Conservation (phyloP, 2,888 invertebrate genomes). For the Cerastoderma edule region DNA sequence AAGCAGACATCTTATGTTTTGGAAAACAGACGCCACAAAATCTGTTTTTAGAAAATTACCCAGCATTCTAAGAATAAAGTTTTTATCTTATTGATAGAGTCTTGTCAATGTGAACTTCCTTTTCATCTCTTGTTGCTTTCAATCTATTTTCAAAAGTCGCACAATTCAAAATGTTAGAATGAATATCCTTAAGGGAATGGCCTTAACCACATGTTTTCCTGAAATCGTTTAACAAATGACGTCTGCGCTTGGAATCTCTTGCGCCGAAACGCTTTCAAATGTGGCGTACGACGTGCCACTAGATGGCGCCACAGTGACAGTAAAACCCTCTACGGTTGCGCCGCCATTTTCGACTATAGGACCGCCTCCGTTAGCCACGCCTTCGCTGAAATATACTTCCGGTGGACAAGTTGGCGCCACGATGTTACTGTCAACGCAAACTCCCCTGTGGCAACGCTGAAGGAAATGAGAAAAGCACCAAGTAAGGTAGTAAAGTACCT, state of each 20-base stretch:
- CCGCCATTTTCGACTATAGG: neutral
- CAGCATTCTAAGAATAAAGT: too few relatives aligned
- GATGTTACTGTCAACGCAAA: constrained; percentile 19
- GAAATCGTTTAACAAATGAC: constrained; percentile 21
- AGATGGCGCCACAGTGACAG: constrained; percentile 13
- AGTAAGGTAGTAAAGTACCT: too few relatives aligned
- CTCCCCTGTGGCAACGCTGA: constrained; percentile 25
- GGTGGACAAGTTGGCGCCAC: constrained; percentile 33
- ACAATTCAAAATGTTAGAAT: too few relatives aligned
- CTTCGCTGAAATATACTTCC: neutral
- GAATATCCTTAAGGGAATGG: too few relatives aligned
- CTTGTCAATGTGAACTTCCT: too few relatives aligned
- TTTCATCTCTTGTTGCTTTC: too few relatives aligned
- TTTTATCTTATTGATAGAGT: too few relatives aligned
- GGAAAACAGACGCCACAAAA: too few relatives aligned
- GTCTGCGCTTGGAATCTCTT: neutral
- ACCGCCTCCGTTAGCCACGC: neutral
- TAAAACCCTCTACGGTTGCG: constrained; percentile 4
- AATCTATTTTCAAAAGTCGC: too few relatives aligned
- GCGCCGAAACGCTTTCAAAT: neutral
- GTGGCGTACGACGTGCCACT: constrained; percentile 18
- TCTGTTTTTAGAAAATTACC: too few relatives aligned
- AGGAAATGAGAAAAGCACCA: neutral
- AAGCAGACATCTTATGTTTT: too few relatives aligned
- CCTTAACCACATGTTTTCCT: too few relatives aligned